Percentiles rank a stretch among this genome's conserved stretches.
Conservation (phyloP, 1,140 invertebrate species). For the Arctopsyche grandis region DNA sequence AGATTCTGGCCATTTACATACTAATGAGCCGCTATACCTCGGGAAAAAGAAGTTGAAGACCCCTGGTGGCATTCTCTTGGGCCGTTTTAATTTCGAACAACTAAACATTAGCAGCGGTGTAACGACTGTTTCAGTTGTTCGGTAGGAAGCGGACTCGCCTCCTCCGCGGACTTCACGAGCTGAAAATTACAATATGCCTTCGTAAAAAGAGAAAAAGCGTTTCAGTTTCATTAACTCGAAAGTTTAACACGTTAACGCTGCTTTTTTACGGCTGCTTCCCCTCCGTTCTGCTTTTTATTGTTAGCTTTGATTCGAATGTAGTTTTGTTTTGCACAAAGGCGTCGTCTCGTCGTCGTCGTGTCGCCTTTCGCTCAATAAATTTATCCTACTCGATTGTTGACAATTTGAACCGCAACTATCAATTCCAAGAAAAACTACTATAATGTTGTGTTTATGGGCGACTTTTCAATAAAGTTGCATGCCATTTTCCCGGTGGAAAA, state of each 20-base stretch:
- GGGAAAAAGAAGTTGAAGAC: constrained; percentile 8
- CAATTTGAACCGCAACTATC: not conserved
- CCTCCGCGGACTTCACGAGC: constrained; percentile 36
- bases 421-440: not conserved
- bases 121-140: constrained; percentile 51
- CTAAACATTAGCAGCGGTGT: constrained; percentile 49
- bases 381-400: not conserved
- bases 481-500: not conserved
- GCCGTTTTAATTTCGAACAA: constrained; percentile 45
- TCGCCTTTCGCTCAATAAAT: constrained; percentile 18
- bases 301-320: not conserved
- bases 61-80: not conserved
- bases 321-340: constrained; percentile 3
- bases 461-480: not conserved
- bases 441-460: not conserved
- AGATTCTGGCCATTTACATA: constrained; percentile 51
- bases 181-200: constrained; percentile 45
- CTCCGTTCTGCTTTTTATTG: not conserved
- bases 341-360: not conserved
- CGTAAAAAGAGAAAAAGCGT: constrained; percentile 31
- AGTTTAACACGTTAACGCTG: constrained; percentile 5
- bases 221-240: constrained; percentile 15
- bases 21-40: constrained; percentile 44
- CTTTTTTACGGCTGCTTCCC: not conserved
- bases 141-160: not conserved